Percentiles rank a stretch among this genome's conserved stretches.
Conservation (phyloP, 2,888 invertebrate genomes). For the Nymphalis urticae region DNA sequence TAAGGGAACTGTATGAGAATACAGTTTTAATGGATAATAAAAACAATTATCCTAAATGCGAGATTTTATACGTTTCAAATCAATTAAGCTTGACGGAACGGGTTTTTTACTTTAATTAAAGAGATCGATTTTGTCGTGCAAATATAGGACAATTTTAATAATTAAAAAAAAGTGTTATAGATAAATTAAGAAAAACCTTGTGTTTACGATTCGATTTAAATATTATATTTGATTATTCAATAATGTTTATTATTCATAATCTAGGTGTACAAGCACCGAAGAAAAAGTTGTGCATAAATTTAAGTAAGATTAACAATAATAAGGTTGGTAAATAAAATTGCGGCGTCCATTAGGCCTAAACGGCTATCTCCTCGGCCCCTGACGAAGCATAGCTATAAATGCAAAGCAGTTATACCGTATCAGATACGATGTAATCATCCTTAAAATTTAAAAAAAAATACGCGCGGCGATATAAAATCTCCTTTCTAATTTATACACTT, state of each 20-base stretch:
- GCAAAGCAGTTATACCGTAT: conserved; percentile 4
- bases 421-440: background rate
- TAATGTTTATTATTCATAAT: conserved; percentile 4
- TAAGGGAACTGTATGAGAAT: too few relatives aligned
- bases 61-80: too few relatives aligned
- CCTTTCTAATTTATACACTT: conserved; percentile 72
- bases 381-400: background rate
- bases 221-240: background rate
- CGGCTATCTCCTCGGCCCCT: conserved; percentile 5
- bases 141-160: too few relatives aligned
- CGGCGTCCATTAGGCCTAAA: conserved; percentile 35
- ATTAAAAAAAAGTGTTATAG: too few relatives aligned
- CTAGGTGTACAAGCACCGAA: background rate
- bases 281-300: conserved; percentile 2
- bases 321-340: conserved; percentile 34
- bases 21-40: too few relatives aligned
- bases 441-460: conserved; percentile 25
- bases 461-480: conserved; percentile 32
- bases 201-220: background rate
- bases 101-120: too few relatives aligned
- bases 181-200: too few relatives aligned
- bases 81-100: too few relatives aligned
- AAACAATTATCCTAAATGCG: too few relatives aligned
- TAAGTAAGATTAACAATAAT: conserved; percentile 10
- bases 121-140: too few relatives aligned